Percentiles rank a stretch among this genome's conserved stretches.
Conservation (phyloP, 2,797 vertebrate genomes). For the Ispidina lecontei region DNA sequence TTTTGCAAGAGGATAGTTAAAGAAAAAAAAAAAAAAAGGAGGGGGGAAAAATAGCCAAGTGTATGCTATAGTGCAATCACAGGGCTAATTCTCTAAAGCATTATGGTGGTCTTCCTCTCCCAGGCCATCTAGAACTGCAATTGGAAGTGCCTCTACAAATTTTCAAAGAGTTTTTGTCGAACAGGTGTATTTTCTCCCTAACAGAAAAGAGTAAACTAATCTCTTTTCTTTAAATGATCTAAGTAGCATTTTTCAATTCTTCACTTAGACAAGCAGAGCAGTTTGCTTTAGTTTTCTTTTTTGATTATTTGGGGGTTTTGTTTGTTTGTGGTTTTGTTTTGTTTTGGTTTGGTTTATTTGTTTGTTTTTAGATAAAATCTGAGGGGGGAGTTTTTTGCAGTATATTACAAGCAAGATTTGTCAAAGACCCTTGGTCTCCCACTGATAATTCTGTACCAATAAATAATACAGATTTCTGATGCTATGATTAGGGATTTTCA, state of each 20-base stretch:
- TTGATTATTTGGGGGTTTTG: neutral
- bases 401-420: neutral
- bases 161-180: conserved; percentile 39
- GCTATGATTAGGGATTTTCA: neutral
- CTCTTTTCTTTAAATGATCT: conserved; percentile 23
- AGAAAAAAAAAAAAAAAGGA: neutral
- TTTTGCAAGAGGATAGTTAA: neutral
- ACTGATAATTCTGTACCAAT: neutral
- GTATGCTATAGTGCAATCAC: neutral
- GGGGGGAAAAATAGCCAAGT: neutral
- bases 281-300: neutral
- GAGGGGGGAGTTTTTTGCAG: neutral
- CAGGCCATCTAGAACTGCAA: neutral
- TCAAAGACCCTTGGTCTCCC: neutral
- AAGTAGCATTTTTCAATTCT: neutral
- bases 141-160: neutral
- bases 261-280: neutral
- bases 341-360: neutral
- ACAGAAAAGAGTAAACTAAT: conserved; percentile 18
- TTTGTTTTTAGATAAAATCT: neutral
- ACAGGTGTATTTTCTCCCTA: neutral
- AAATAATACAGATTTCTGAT: neutral
- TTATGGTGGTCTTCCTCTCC: conserved; percentile 38
- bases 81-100: conserved; percentile 1
- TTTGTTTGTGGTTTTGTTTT: neutral